Evolutionary conservation across 64 coral and sea anemone species (phyloP).

Genomic region (Platygyra sinensis): DNA sequence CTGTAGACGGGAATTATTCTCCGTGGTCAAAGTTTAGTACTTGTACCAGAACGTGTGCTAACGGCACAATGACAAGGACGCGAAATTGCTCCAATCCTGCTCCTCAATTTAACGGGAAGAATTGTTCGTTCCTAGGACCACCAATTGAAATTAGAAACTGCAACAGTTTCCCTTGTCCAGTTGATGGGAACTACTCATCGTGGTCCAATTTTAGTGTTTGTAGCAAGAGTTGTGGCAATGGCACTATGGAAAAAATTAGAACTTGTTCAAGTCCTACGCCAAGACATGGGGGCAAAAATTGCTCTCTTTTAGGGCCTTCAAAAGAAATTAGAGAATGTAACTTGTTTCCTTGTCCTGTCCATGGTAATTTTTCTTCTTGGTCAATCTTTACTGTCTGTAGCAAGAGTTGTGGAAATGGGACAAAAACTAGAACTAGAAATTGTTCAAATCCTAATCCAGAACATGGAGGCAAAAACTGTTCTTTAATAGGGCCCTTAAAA

Average conservation of each 20-base stretch:
- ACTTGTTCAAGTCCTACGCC: conserved; percentile 76
- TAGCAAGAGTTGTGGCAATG: conserved; percentile 73
- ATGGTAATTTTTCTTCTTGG: conserved; percentile 71
- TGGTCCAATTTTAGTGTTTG: conserved; percentile 76
- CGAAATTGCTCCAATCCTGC: conserved; percentile 62
- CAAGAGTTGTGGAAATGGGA: conserved; percentile 59
- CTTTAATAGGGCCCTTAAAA: neutral
- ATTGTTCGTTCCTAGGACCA: conserved; percentile 39
- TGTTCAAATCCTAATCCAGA: conserved; percentile 70
- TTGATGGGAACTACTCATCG: conserved; percentile 42
- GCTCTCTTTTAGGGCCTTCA: conserved; percentile 51
- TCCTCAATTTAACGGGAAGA: conserved; percentile 35
- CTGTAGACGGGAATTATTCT: conserved; percentile 50
- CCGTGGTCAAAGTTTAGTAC: conserved; percentile 53
- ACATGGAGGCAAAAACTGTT: conserved; percentile 56
- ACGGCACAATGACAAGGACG: conserved; percentile 46
- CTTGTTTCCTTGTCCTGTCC: conserved; percentile 70
- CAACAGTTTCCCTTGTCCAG: conserved; percentile 39
- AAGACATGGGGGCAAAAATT: conserved; percentile 75
- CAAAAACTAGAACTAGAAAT: conserved; percentile 19
- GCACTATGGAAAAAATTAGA: conserved; percentile 56
- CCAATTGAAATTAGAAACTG: conserved; percentile 41
- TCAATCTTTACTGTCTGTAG: conserved; percentile 31
- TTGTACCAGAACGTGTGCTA: conserved; percentile 42
- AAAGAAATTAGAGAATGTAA: conserved; percentile 54